Evolutionary conservation across 2,797 vertebrate genomes (phyloP).

Genomic region (Pagetopsis macropterus): DNA sequence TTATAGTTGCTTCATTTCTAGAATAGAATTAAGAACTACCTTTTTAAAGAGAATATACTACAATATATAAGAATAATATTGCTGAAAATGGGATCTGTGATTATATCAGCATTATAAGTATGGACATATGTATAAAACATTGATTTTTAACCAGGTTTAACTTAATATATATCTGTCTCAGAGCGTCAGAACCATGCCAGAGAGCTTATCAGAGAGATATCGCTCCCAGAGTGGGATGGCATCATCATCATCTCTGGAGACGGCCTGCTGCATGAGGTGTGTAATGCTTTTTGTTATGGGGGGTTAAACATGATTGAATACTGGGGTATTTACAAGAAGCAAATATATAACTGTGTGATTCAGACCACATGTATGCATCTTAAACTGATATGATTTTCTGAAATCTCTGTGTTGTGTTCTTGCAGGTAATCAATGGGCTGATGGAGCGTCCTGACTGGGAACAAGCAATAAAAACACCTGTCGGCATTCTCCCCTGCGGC

Average conservation of each 20-base stretch:
- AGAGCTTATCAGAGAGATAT: constrained; percentile 89
- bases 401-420: constrained; percentile 1
- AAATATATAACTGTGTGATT: not conserved
- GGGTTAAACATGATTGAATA: not conserved
- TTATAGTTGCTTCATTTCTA: too few relatives aligned
- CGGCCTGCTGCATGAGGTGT: constrained; percentile 91
- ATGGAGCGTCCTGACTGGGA: constrained; percentile 93
- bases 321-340: not conserved
- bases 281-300: constrained; percentile 4
- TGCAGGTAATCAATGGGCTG: constrained; percentile 93
- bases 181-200: constrained; percentile 92
- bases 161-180: constrained; percentile 54
- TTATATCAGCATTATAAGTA: too few relatives aligned
- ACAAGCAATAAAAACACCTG: constrained; percentile 90
- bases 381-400: not conserved
- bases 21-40: too few relatives aligned
- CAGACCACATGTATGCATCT: not conserved
- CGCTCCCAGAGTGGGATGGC: constrained; percentile 90
- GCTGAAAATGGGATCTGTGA: too few relatives aligned
- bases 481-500: constrained; percentile 92
- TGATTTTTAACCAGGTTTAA: not conserved
- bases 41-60: too few relatives aligned
- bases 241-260: constrained; percentile 92
- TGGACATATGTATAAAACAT: not conserved
- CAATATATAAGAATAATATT: too few relatives aligned